A percentile compares a stretch with the other conserved stretches of the same genome.
These are phyloP conservation scores for Peromyscus leucopus DNA, from an alignment of 2,113 vertebrate species.

Conservation along the genomic window DNA sequence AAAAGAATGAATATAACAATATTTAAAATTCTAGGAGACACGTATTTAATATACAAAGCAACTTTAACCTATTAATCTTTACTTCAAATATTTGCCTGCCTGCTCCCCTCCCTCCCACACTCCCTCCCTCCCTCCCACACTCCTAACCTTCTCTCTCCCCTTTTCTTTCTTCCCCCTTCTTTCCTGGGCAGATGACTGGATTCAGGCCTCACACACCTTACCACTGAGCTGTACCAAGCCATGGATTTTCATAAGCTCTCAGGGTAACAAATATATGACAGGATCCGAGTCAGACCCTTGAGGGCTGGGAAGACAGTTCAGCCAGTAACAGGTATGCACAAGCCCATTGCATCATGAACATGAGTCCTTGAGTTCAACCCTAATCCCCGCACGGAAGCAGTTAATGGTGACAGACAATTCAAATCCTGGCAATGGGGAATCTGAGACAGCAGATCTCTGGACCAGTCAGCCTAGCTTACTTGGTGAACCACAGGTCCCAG, in stretches of 20 bases:
- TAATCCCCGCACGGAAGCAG: not conserved
- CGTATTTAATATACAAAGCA: not conserved
- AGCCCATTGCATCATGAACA: not conserved
- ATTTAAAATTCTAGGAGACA: not conserved
- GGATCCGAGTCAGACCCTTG: not conserved
- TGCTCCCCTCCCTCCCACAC: not conserved
- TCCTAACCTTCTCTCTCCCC: not conserved
- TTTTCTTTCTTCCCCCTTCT: not conserved
- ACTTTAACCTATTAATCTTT: not conserved
- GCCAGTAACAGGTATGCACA: too few species aligned
- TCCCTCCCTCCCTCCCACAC: too few species aligned
- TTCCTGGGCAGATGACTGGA: not conserved
- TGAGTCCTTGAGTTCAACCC: not conserved
- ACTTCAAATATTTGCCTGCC: not conserved
- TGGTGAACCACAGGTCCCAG: not conserved
- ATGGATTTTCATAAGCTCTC: not conserved
- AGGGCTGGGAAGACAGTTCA: not conserved
- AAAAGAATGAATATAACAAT: not conserved
- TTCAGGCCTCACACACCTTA: too few species aligned
- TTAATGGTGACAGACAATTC: too few species aligned
- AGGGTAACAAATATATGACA: too few species aligned
- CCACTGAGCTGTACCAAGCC: not conserved
- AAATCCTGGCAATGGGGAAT: not conserved
- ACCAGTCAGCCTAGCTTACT: not conserved
- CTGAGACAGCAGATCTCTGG: not conserved